Conservation (phyloP, 1,140 invertebrate genomes). For the Atopsyche davidsoni region DNA sequence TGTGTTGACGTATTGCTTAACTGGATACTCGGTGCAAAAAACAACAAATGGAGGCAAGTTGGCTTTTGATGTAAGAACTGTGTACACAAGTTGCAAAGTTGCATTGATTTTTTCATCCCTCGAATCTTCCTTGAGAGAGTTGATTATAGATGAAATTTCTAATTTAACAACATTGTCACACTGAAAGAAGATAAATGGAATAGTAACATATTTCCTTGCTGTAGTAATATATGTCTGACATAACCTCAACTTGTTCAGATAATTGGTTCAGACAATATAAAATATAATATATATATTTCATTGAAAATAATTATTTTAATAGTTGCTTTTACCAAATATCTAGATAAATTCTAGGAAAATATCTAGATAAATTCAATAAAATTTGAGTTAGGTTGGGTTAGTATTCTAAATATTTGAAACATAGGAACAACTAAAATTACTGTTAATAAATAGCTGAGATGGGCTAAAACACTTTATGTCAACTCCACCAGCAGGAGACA, state of each 20-base stretch:
- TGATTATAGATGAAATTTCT: conserved; percentile 14
- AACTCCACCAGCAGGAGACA: no score
- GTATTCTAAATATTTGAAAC: no score
- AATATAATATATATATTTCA: not conserved
- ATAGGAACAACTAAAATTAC: conserved; percentile 1
- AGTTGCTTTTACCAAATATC: conserved; percentile 14
- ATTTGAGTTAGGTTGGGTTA: no score
- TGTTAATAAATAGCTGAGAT: not conserved
- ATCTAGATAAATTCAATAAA: no score
- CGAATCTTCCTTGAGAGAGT: conserved; percentile 16
- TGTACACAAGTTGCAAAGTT: conserved; percentile 22
- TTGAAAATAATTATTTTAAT: not conserved
- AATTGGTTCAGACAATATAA: no score
- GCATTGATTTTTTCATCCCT: conserved; percentile 18
- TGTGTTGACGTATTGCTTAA: conserved; percentile 8
- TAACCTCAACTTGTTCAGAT: no score
- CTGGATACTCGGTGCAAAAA: conserved; percentile 4
- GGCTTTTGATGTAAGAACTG: conserved; percentile 10
- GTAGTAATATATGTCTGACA: no score
- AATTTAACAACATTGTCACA: conserved; percentile 14
- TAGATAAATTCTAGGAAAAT: conserved; percentile 18
- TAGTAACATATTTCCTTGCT: no score
- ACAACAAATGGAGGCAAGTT: conserved; percentile 8
- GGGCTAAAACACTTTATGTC: no score
- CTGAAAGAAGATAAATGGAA: conserved; percentile 10